Base-by-base conservation (phyloP, 2,888 invertebrate species). In the Chymomyza caudatula region DNA sequence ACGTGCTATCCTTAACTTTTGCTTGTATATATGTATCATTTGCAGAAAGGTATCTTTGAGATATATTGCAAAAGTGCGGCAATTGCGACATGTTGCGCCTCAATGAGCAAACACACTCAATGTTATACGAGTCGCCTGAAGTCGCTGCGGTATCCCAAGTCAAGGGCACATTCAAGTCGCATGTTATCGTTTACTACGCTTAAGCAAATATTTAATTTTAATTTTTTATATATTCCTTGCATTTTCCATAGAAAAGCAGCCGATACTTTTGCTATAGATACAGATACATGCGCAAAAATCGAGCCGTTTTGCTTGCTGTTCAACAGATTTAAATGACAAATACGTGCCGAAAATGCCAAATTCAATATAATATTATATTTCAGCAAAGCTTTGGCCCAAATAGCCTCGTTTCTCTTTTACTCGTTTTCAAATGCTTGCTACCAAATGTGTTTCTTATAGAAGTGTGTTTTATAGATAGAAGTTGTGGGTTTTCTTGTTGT, bases 301-400 rank as follows among this genome's bases (percentile, higher is more conserved):
- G 47, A 62, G 69, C 62, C 67, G 63, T 61, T 60, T 25, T n/a
- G n/a, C n/a, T 52, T 25, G 47, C 59, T 64, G 69, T 61, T 83
- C 86, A 86, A 86, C 86, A 77, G 83, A 85, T 86, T 86, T 86
- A 86, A 83, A 86, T 83, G 83, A 82, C 79, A 72, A 74, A 74
- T 76, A 85, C 86, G 83, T 86, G 83, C 83, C 62, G 80, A 71
- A 74, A 77, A 82, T 83, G 85, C 79, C 73, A 85, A 86, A 82
- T 59, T 53, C 15, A 47, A 37, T 17, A 56, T 68, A 79, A 79
- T 83, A 78, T 75, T 74, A 80, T 75, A 77, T 85, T 73, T 75
- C 67, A 47, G 15, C 17, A 17, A n/a, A n/a, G 8, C 58, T 47
- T 6, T 54, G 29, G 54, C 54, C 37, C n/a, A 25, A 37, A 54